Evolutionary conservation across 1,140 invertebrate species (phyloP), one percentile per base, ranked within the genome.

Genomic region (Drosophila malerkotliana): DNA sequence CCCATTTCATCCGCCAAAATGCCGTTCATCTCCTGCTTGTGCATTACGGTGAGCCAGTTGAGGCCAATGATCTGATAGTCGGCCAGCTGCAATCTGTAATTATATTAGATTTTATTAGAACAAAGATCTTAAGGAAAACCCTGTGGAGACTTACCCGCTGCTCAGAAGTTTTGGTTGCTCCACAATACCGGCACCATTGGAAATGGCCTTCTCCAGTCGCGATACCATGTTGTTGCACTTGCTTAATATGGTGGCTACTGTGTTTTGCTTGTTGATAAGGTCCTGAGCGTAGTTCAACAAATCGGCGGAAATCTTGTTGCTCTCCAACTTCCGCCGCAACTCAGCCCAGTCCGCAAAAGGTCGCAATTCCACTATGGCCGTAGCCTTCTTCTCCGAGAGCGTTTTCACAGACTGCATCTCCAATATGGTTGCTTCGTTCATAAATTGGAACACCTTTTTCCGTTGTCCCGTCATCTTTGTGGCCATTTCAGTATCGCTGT

Each of bases 1-100:
- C 98, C 97, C 97, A 97, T 97, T 92, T 97, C 96, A 90, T 97
- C 96, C 0, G 98, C 98, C 55, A 99, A 92, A 77, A 99, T 99
- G n/a, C 97, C 97, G 92, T 98, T 99, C 2, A 99, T 94, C 30
- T 96, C 94, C 76, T 98, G 96, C 26, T 95, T 94, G 87, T 98
- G 96, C 93, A 99, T 95, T 2, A 99, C 95, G 0, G 95, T 94
- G 0, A 99, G 92, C 98, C 98, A 99, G 91, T 99, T 99, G 0
- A 99, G 92, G 6, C 98, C 98, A 21, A 99, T 95, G 92, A 99
- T 93, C 93, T 99, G 98, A 92, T 99, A 99, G 14, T 95, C 94
- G 5, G 97, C 96, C 69, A 99, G 92, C 82, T 94, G 95, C 60
- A 96, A 92, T 37, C 95, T 95, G 81, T 71, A 2, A 56, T 37